Base-by-base conservation (phyloP, 2,797 vertebrate genomes). In the Gymnopithys bicolor region DNA sequence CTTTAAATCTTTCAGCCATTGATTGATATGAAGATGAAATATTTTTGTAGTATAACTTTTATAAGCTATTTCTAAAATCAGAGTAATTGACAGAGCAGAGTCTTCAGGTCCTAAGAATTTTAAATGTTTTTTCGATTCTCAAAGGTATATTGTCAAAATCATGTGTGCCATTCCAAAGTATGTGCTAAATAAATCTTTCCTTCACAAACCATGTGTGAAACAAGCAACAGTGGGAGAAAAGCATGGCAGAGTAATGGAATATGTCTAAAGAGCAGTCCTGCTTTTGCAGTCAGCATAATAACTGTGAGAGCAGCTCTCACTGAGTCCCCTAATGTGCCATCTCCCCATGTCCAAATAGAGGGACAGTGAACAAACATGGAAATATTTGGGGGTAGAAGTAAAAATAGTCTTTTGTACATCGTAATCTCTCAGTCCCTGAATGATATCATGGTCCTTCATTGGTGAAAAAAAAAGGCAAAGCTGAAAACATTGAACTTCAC, bases 41-140 rank as follows among this genome's bases (percentile, higher is more conserved):
- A 96, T 97, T 97, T 97, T 97, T 89, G 80, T 95, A 96, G 91
- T 93, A 83, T 75, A 92, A 94, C 87, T 96, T 96, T 96, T 97
- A 88, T 97, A 96, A 70, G 79, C 66, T 96, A 79, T 96, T 96
- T 96, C 91, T 95, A 96, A 80, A 95, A 89, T 73, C 56, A 33
- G 87, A 92, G 74, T 64, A 75, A 87, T 78, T 89, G 89, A 96
- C 51, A 46, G 76, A 92, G 46, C 63, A 89, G 94, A 96, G 28
- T 87, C 87, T 87, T 79, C 62, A 78, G 87, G 75, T 73, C 93
- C 80, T 94, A 60, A 88, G 71, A 90, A 73, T 89, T 92, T 82
- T 93, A 87, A 86, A 58, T 12, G 3, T 23, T 94, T 88, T 93
- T 89, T 73, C 3, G 2, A 70, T 95, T 96, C 69, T 84, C 19